Percentiles rank a stretch among this genome's conserved stretches.
These are phyloP conservation scores for Drosophila melanosoma DNA, from an alignment of 2,888 invertebrate species.

Conservation along the genomic window DNA sequence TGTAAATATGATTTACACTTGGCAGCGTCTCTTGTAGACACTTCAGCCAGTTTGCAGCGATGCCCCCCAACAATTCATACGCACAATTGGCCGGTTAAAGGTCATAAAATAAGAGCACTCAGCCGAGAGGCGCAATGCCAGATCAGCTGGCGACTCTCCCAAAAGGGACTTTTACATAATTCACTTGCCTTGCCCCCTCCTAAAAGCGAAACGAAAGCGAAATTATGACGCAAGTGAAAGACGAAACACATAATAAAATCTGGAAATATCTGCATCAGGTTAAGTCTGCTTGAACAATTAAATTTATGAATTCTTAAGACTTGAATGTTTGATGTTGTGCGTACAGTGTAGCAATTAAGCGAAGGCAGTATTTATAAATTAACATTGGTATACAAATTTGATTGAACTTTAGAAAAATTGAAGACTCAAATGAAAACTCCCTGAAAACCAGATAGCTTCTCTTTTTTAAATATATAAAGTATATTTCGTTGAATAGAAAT, in stretches of 20 bases:
- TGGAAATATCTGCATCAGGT: slow-evolving; percentile 8
- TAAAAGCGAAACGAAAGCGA: background rate
- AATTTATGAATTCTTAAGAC: background rate
- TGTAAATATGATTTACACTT: slow-evolving; percentile 79
- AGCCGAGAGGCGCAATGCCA: slow-evolving; percentile 28
- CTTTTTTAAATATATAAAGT: background rate
- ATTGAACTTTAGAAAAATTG: background rate
- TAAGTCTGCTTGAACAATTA: background rate
- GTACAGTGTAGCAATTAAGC: background rate
- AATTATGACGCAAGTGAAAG: background rate
- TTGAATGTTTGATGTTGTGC: background rate
- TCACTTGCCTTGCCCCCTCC: slow-evolving; percentile 5
- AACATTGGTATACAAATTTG: background rate
- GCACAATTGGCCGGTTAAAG: slow-evolving; percentile 68
- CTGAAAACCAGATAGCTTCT: background rate
- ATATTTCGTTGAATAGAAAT: background rate
- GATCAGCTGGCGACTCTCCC: slow-evolving; percentile 19
- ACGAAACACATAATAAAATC: background rate
- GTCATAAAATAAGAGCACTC: slow-evolving; percentile 72
- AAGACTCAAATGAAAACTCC: no score
- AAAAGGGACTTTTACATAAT: background rate
- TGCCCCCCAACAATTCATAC: slow-evolving; percentile 53
- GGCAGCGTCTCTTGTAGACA: slow-evolving; percentile 39
- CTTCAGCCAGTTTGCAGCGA: slow-evolving; percentile 27
- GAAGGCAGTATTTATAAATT: background rate